phyloP scores from a whole-genome alignment of 2,888 invertebrate genomes.

The Noctuana brunneofusca region DNA sequence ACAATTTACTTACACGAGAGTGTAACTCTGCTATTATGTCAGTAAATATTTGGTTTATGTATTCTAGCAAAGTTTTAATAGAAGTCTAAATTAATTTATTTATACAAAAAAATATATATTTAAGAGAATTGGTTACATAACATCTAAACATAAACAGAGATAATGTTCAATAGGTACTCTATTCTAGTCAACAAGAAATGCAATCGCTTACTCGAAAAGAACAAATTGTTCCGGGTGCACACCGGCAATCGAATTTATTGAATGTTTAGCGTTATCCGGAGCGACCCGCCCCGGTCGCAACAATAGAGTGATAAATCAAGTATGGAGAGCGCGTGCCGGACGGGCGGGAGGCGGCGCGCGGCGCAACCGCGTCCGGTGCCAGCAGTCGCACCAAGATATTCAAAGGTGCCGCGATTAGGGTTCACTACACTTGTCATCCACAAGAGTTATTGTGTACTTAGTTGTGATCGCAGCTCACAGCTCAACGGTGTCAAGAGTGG shows the following conservation, averaged over 20 bases:
- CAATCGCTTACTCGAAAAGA: constrained; percentile 48
- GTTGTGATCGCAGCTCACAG: neutral
- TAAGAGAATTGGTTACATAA: too few relatives aligned
- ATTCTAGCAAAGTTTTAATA: too few relatives aligned
- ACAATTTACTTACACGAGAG: too few relatives aligned
- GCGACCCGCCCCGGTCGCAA: constrained; percentile 58
- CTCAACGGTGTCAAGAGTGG: neutral
- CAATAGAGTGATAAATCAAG: constrained; percentile 82
- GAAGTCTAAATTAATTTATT: too few relatives aligned
- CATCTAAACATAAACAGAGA: too few relatives aligned
- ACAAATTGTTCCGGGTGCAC: constrained; percentile 76
- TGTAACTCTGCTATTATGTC: too few relatives aligned
- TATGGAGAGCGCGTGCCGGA: constrained; percentile 75
- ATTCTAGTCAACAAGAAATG: neutral
- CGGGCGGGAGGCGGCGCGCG: constrained; percentile 44
- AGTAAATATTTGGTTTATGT: too few relatives aligned
- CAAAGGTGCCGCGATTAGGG: constrained; percentile 61
- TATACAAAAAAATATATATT: too few relatives aligned
- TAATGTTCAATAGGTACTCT: too few relatives aligned
- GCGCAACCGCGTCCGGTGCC: constrained; percentile 44
- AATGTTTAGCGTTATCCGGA: constrained; percentile 78
- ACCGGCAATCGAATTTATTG: constrained; percentile 78
- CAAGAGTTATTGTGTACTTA: constrained; percentile 18
- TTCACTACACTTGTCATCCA: constrained; percentile 31
- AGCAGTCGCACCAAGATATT: constrained; percentile 49